Evolutionary conservation across 2,888 invertebrate species (phyloP), one percentile per base, ranked within the genome.

Genomic region (Ophonus ardosiacus): DNA sequence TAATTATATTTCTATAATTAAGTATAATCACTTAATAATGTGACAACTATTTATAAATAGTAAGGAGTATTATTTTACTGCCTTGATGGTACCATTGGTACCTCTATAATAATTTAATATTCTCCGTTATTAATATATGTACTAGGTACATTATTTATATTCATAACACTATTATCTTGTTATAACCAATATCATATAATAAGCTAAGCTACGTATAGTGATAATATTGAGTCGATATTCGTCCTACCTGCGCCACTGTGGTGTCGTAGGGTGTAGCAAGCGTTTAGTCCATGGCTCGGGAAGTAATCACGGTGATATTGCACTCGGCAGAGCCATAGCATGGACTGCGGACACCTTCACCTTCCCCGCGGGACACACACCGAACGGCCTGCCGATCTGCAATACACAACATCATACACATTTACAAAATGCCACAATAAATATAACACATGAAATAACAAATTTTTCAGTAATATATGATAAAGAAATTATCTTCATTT

Each of bases 221-320:
- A 59, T 17, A 17, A 15, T 31, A 31, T 24, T 24, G 0, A 1
- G 10, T 18, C 43, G n/a, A 10, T 43, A 17, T 74, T 10, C 10
- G 85, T 88, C 59, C 18, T 15, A 59, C 59, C 21, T 63, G 21
- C 63, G 18, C 63, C 63, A 21, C 63, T 21, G 59, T 17, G 15
- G 59, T 21, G 21, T 10, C 7, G 21, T 63, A 18, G 59, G 59
- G 63, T 18, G 59, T 59, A 15, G 15, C 59, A 7, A 59, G 17
- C 63, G 63, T 63, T 63, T 63, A 63, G 63, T 89, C 88, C 87
- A 88, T 87, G 87, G 88, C 89, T 89, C 89, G 89, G 89, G 86
- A 88, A 88, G 89, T 89, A 89, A 89, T 89, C 89, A 89, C 89
- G 88, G 89, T 86, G 87, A 88, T 89, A 89, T 89, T 89, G 89